A percentile compares a stretch with the other conserved stretches of the same genome.
These are phyloP conservation scores for Halcyon senegalensis DNA, from an alignment of 2,113 vertebrate genomes.

Conservation along the genomic window DNA sequence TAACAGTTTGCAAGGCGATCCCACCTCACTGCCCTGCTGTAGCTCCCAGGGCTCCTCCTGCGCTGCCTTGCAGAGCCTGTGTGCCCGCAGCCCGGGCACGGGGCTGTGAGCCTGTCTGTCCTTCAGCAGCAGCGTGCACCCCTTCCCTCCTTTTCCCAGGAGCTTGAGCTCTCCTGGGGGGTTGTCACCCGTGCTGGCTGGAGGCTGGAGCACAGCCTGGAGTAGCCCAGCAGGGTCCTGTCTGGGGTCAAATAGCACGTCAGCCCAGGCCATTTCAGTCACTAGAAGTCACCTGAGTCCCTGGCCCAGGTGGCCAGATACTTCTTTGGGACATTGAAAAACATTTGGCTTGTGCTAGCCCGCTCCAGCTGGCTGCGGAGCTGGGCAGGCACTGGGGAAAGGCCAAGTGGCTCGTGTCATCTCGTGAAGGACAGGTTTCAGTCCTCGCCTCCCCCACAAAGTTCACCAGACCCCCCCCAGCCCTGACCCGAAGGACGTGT, in stretches of 20 bases:
- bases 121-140: background rate
- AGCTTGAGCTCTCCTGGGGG: background rate
- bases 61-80: background rate
- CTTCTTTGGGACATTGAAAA: background rate
- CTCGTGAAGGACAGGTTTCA: background rate
- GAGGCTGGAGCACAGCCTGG: background rate
- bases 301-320: background rate
- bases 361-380: conserved; percentile 12
- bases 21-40: background rate
- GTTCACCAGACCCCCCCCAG: rapidly evolving
- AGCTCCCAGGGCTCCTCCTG: background rate
- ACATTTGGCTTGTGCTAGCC: conserved; percentile 22
- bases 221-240: background rate
- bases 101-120: background rate
- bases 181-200: background rate
- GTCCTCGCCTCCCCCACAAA: background rate
- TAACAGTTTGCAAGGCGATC: background rate
- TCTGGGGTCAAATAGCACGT: background rate
- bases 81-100: rapidly evolving
- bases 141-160: background rate
- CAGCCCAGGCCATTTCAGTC: background rate
- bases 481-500: background rate
- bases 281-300: background rate
- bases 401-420: conserved; percentile 6
- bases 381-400: background rate